Evolutionary conservation across 2,113 vertebrate genomes (phyloP).

Genomic region (Thymallus thymallus): DNA sequence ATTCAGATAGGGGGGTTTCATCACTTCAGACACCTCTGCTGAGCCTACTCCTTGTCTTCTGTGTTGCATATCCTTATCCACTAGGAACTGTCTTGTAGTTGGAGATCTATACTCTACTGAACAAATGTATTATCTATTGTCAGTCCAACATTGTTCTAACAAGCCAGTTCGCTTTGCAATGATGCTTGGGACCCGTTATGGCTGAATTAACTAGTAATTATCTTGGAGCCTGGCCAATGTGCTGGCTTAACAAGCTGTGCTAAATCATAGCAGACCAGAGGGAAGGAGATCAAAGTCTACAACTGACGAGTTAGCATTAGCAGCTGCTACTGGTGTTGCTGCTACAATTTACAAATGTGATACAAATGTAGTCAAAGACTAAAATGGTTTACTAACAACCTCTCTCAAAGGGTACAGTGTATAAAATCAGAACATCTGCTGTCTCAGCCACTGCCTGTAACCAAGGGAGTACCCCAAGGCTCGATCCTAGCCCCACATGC

Average conservation of each 20-base stretch:
- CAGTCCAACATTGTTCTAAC: slow-evolving; percentile 32
- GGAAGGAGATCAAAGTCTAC: slow-evolving; percentile 19
- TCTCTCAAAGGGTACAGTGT: too few species aligned
- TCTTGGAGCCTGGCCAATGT: slow-evolving; percentile 54
- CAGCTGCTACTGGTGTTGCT: neutral
- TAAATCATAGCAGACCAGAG: slow-evolving; percentile 41
- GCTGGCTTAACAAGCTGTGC: slow-evolving; percentile 48
- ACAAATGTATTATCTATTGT: neutral
- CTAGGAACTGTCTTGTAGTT: neutral
- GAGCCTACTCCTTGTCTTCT: slow-evolving; percentile 13
- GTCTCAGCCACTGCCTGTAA: too few species aligned
- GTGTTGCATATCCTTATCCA: too few species aligned
- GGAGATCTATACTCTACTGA: neutral
- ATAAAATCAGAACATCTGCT: too few species aligned
- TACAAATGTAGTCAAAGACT: too few species aligned
- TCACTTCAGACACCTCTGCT: slow-evolving; percentile 36
- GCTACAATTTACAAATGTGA: too few species aligned
- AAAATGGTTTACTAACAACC: too few species aligned
- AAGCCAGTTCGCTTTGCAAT: slow-evolving; percentile 54
- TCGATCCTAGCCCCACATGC: too few species aligned
- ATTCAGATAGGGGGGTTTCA: slow-evolving; percentile 54
- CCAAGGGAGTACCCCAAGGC: too few species aligned
- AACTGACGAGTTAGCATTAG: slow-evolving; percentile 10
- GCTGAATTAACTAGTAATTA: slow-evolving; percentile 57
- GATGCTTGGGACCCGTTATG: slow-evolving; percentile 35